These are phyloP conservation scores for Thalassarche chlororhynchos DNA, from an alignment of 2,113 vertebrate genomes.

Conservation along the genomic window DNA sequence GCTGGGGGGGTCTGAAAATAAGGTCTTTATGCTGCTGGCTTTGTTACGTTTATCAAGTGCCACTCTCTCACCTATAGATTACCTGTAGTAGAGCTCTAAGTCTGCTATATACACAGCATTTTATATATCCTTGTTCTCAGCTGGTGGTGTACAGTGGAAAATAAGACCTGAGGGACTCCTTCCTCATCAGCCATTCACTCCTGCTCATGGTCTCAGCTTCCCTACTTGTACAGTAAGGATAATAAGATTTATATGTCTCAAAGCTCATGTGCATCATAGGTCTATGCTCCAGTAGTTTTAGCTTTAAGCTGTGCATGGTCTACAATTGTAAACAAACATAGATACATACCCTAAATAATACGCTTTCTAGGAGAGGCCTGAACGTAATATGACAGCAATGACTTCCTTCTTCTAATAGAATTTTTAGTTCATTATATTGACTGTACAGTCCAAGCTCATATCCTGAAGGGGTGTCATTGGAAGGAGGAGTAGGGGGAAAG, in stretches of 20 bases:
- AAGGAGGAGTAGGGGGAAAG: constrained; percentile 10
- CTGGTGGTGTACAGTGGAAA: neutral
- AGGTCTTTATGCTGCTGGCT: neutral
- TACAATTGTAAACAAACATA: neutral
- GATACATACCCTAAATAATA: neutral
- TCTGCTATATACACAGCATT: neutral
- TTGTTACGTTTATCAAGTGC: neutral
- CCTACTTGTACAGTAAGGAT: neutral
- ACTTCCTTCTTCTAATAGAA: constrained; percentile 67
- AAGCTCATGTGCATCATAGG: neutral
- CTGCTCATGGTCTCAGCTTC: neutral
- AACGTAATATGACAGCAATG: neutral
- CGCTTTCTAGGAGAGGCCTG: constrained; percentile 6
- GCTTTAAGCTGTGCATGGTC: neutral
- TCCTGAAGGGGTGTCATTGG: constrained; percentile 58
- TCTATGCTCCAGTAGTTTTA: neutral
- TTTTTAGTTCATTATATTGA: constrained; percentile 61
- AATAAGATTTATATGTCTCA: neutral
- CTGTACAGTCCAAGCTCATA: constrained; percentile 31
- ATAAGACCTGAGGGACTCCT: neutral
- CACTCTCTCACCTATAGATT: neutral
- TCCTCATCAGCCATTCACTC: neutral
- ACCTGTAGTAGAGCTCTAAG: neutral
- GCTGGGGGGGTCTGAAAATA: neutral
- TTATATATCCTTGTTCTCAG: neutral